Evolutionary conservation across 2,797 vertebrate species (phyloP), one percentile per base, ranked within the genome.

Genomic region (Psittacula derbiana): DNA sequence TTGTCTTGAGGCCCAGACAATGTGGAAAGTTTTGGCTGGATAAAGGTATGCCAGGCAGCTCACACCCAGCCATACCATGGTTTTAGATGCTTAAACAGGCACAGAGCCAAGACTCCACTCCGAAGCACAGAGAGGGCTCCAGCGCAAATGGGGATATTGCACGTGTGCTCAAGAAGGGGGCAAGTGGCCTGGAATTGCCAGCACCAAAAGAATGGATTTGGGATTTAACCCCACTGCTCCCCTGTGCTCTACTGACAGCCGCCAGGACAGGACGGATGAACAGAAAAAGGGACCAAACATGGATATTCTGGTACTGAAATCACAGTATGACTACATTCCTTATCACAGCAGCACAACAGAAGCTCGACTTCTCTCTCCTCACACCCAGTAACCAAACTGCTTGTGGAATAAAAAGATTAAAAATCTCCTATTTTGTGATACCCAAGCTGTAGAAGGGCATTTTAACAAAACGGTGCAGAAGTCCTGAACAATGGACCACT

Each of bases 11-110:
- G 86, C 87, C 88, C 61, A 86, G 82, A 74, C 1, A 5, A 78
- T 2, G 64, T 88, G 92, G 81, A 80, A 78, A 90, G 66, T 67
- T 94, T 93, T 81, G 82, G 87, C 93, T 96, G 93, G 84, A 88
- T 46, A 15, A 82, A 49, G 66, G 71, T 79, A 74, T 10, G 75
- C 74, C 91, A 86, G 71, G 89, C 38, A 67, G 66, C 28, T 71
- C 46, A n/a, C 43, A 64, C 73, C 44, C 16, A 40, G 93, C 73
- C 88, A 82, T 57, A n/a, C n/a, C 49, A 27, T 6, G n/a, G 69
- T 47, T 82, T 80, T 58, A 67, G 61, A 79, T 72, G 57, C 24
- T 73, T 52, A 4, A 50, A 74, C 6, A 66, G 81, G 80, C 16
- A 74, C 83, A 93, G 75, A 93, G 85, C 80, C 80, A n/a, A 31